phyloP scores from a whole-genome alignment of 2,113 vertebrate genomes.

The Engystomops pustulosus region DNA sequence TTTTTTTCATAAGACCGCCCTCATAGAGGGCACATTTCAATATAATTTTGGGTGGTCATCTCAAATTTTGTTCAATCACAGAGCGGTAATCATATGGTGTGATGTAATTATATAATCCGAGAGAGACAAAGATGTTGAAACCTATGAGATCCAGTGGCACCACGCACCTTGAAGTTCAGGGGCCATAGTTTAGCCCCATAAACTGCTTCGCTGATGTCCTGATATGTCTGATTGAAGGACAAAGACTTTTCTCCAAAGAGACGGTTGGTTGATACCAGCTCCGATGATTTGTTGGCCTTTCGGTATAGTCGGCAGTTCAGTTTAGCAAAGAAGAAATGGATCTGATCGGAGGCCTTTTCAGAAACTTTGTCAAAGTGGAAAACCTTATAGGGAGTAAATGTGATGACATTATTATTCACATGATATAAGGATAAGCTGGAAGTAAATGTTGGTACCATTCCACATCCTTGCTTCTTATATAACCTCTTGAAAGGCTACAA shows the following conservation, averaged over 20 bases:
- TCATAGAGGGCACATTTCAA: too few relatives aligned
- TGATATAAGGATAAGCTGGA: too few relatives aligned
- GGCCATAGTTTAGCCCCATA: slow-evolving; percentile 93
- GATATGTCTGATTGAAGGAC: slow-evolving; percentile 86
- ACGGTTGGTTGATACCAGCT: slow-evolving; percentile 87
- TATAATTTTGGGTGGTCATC: too few relatives aligned
- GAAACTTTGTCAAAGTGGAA: slow-evolving; percentile 90
- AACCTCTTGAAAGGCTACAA: too few relatives aligned
- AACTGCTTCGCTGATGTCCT: slow-evolving; percentile 89
- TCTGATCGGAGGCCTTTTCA: slow-evolving; percentile 91
- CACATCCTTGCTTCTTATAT: too few relatives aligned
- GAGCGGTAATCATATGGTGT: too few relatives aligned
- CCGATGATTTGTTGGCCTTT: slow-evolving; percentile 85
- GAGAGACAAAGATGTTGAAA: background rate
- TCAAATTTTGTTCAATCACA: too few relatives aligned
- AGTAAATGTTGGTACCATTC: too few relatives aligned
- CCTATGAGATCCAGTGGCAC: slow-evolving; percentile 58
- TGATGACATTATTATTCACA: background rate
- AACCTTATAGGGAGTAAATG: slow-evolving; percentile 73
- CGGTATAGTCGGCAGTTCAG: slow-evolving; percentile 92
- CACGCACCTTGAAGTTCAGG: slow-evolving; percentile 89
- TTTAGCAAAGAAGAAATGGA: slow-evolving; percentile 97
- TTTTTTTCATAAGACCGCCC: too few relatives aligned
- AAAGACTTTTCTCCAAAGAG: slow-evolving; percentile 91
- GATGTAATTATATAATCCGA: background rate